Conservation (phyloP, 2,797 vertebrate species). For the Onychomys torridus region DNA sequence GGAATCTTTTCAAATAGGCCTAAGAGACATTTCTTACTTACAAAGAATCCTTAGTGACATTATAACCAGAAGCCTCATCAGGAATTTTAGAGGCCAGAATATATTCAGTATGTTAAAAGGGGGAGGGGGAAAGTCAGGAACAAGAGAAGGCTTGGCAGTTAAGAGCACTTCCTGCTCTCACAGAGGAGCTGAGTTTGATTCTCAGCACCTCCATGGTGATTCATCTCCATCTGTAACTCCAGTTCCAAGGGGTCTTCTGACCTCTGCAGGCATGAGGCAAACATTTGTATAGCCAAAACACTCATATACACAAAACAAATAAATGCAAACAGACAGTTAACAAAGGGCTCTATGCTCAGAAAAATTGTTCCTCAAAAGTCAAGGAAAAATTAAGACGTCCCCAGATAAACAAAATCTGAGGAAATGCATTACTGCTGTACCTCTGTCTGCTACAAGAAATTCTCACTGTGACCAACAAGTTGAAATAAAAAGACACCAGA, state of each 20-base stretch:
- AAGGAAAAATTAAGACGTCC: not conserved
- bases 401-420: not conserved
- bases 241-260: not conserved
- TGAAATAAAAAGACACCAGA: constrained; percentile 41
- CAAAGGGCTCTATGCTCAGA: not conserved
- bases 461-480: not conserved
- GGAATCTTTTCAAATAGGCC: not conserved
- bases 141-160: not conserved
- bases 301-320: not conserved
- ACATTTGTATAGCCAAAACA: not conserved
- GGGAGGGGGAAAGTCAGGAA: not conserved
- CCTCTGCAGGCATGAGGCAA: not conserved
- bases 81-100: not conserved
- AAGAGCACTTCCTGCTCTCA: not conserved
- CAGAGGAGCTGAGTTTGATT: not conserved
- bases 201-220: not conserved
- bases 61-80: not conserved
- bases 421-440: not conserved
- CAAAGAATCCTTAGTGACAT: not conserved
- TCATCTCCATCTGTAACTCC: not conserved
- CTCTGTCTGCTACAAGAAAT: not conserved
- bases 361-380: not conserved
- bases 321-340: not conserved
- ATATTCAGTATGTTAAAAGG: not conserved
- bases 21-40: not conserved